Percentiles rank a stretch among this genome's conserved stretches.
Evolutionary conservation across 2,797 vertebrate genomes (phyloP).

Genomic region (Furcifer pardalis): DNA sequence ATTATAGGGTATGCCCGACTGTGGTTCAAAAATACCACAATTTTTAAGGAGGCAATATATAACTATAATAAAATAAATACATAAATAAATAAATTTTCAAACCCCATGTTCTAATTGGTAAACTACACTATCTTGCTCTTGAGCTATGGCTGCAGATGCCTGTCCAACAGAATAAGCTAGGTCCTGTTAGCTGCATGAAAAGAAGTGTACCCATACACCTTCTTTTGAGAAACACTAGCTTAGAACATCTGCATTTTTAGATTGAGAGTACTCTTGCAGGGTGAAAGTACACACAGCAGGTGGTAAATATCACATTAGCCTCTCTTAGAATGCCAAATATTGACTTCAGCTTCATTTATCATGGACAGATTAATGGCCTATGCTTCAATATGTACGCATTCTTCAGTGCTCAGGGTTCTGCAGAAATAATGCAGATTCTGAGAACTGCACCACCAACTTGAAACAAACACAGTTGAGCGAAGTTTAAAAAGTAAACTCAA

Average conservation of each 20-base stretch:
- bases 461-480: conserved; percentile 36
- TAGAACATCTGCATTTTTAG: neutral
- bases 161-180: neutral
- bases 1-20: too few species aligned
- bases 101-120: neutral
- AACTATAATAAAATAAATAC: too few species aligned
- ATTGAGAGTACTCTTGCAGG: neutral
- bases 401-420: neutral
- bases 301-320: neutral
- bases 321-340: neutral
- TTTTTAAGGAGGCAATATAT: too few species aligned
- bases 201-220: neutral
- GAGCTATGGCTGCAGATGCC: neutral
- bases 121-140: neutral
- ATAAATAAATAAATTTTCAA: too few species aligned
- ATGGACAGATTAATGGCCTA: neutral
- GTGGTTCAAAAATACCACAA: too few species aligned
- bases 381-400: neutral
- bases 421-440: conserved; percentile 7
- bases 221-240: neutral
- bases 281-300: neutral
- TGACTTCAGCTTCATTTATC: neutral
- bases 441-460: conserved; percentile 23
- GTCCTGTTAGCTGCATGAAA: neutral
- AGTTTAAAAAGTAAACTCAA: conserved; percentile 14